These are phyloP conservation scores for Drosophila melanogaster DNA, from an alignment of 1,140 invertebrate species.

Conservation along the genomic window DNA sequence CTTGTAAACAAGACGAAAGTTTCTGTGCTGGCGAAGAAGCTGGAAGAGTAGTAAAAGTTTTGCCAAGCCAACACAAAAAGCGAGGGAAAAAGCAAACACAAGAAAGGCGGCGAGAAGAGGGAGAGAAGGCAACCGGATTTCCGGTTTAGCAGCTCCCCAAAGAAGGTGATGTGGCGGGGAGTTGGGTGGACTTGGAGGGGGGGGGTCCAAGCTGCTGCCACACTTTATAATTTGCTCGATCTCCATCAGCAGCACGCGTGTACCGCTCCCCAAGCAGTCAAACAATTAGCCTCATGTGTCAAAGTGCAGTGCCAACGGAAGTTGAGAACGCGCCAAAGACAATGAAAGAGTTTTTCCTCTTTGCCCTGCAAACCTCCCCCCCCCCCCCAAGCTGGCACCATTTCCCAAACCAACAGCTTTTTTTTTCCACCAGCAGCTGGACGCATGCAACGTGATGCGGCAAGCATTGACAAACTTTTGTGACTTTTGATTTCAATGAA, in stretches of 20 bases:
- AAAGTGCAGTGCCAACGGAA: constrained; percentile 72
- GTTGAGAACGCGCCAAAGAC: constrained; percentile 65
- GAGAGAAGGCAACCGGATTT: constrained; percentile 61
- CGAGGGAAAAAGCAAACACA: constrained; percentile 30
- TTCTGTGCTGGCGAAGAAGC: constrained; percentile 30
- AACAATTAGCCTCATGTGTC: constrained; percentile 79
- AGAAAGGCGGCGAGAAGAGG: constrained; percentile 8
- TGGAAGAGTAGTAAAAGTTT: constrained; percentile 60
- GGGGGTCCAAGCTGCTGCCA: constrained; percentile 37
- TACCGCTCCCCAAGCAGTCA: constrained; percentile 24
- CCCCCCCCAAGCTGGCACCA: background rate
- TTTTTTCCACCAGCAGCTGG: constrained; percentile 8
- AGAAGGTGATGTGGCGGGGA: constrained; percentile 4
- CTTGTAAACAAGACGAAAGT: constrained; percentile 45
- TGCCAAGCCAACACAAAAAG: constrained; percentile 46
- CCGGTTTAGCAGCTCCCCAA: constrained; percentile 71
- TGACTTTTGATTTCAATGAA: constrained; percentile 60
- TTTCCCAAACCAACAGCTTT: background rate
- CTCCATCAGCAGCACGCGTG: constrained; percentile 56
- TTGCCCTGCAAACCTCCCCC: too few species aligned
- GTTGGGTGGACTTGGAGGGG: background rate
- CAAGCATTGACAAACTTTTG: constrained; percentile 74
- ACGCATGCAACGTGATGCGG: constrained; percentile 70
- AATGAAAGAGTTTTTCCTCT: constrained; percentile 41
- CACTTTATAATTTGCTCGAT: constrained; percentile 74